phyloP scores from a whole-genome alignment of 1,140 invertebrate genomes.

The Papilio polyxenes region DNA sequence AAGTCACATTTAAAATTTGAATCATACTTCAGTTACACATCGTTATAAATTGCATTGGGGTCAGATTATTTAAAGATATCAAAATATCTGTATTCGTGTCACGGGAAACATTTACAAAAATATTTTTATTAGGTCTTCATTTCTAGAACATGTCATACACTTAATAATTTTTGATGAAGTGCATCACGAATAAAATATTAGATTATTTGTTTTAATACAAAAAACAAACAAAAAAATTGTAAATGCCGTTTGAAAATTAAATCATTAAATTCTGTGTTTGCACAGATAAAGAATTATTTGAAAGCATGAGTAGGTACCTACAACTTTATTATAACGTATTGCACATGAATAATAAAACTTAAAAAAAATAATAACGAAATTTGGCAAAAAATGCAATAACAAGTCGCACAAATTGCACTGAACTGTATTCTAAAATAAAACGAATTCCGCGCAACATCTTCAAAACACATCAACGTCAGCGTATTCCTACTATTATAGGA shows the following conservation, averaged over 20 bases:
- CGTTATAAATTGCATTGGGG: neutral
- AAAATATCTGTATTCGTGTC: constrained; percentile 22
- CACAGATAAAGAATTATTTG: too few species aligned
- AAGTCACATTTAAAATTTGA: constrained; percentile 19
- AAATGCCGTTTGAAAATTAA: neutral
- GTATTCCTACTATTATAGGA: neutral
- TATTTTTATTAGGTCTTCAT: neutral
- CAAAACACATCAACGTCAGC: constrained; percentile 11
- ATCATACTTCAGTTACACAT: neutral
- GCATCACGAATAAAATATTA: neutral
- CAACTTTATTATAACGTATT: too few species aligned
- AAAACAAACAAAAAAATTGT: neutral
- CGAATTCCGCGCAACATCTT: constrained; percentile 4
- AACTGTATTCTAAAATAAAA: neutral
- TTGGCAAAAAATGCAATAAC: neutral
- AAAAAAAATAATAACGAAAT: neutral
- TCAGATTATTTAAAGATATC: constrained; percentile 19
- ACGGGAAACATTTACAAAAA: neutral
- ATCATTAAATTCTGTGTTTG: too few species aligned
- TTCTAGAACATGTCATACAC: neutral
- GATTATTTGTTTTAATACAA: too few species aligned
- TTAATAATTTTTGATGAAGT: neutral
- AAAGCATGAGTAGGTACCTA: too few species aligned
- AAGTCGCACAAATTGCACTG: neutral
- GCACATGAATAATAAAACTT: neutral